Conservation (phyloP, 2,888 invertebrate species). For the Cancer borealis region DNA sequence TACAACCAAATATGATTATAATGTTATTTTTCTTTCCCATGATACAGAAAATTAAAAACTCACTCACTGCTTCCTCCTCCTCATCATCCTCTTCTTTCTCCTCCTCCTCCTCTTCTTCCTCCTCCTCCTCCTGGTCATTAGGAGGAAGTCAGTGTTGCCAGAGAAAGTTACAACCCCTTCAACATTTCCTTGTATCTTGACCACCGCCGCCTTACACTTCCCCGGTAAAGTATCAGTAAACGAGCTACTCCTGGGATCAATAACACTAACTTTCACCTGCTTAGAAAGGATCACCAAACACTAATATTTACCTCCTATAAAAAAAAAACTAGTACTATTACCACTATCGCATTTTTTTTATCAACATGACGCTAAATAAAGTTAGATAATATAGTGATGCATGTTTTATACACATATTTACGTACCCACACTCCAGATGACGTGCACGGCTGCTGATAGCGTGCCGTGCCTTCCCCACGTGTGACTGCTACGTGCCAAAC, state of each 20-base stretch:
- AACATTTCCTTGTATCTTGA: not conserved
- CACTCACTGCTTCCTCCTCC: not conserved
- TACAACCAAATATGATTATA: not conserved
- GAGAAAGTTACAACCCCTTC: not conserved
- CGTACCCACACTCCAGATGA: no score
- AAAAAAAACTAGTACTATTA: no score
- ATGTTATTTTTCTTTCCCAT: not conserved
- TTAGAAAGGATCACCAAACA: no score
- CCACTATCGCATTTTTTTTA: no score
- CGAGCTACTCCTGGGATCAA: not conserved
- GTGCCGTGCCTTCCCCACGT: no score
- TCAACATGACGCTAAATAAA: no score
- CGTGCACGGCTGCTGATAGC: no score
- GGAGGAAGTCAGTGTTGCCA: constrained; percentile 16
- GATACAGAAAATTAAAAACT: not conserved
- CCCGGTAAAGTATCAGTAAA: not conserved
- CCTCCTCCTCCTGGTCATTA: constrained; percentile 5
- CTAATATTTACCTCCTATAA: no score
- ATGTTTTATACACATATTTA: no score
- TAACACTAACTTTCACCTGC: no score
- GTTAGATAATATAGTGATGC: no score
- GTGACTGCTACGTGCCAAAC: no score
- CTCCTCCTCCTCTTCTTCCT: not conserved
- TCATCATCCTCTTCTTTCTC: not conserved
- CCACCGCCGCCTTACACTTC: not conserved